Evolutionary conservation across 2,888 invertebrate genomes (phyloP).

Genomic region (Hypercompe scribonia): DNA sequence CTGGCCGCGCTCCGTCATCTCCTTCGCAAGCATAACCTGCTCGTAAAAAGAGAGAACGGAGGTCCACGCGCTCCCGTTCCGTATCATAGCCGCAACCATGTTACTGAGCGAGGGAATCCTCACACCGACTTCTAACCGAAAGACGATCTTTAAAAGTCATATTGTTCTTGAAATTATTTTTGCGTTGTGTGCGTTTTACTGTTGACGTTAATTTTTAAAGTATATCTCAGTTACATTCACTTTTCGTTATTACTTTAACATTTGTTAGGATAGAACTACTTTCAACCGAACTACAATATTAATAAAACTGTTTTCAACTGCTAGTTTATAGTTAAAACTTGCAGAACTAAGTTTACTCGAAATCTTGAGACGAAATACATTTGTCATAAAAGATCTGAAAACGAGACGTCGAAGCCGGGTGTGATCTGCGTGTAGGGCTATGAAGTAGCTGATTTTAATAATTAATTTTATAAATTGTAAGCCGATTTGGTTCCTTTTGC

Average conservation of each 20-base stretch:
- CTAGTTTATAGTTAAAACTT: conserved; percentile 30
- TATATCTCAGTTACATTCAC: neutral
- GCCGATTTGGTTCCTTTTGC: neutral
- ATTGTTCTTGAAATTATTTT: no score
- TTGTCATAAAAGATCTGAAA: conserved; percentile 44
- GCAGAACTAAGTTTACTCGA: conserved; percentile 35
- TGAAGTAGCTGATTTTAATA: conserved; percentile 2
- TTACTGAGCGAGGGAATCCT: no score
- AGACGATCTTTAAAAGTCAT: no score
- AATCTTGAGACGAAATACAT: conserved; percentile 40
- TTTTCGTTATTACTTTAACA: neutral
- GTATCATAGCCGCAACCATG: no score
- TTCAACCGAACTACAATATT: neutral
- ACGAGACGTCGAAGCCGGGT: conserved; percentile 29
- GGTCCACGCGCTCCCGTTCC: no score
- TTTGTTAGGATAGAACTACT: neutral
- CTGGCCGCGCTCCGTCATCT: no score
- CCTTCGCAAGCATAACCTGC: no score
- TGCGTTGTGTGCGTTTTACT: neutral
- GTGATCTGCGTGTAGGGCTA: conserved; percentile 23
- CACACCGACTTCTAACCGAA: no score
- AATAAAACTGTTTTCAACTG: conserved; percentile 24
- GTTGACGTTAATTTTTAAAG: neutral
- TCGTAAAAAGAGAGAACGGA: no score
- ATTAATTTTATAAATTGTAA: neutral